phyloP scores from a whole-genome alignment of 37 sponge, comb jelly and placozoan species.

The Theonella swinhoei region DNA sequence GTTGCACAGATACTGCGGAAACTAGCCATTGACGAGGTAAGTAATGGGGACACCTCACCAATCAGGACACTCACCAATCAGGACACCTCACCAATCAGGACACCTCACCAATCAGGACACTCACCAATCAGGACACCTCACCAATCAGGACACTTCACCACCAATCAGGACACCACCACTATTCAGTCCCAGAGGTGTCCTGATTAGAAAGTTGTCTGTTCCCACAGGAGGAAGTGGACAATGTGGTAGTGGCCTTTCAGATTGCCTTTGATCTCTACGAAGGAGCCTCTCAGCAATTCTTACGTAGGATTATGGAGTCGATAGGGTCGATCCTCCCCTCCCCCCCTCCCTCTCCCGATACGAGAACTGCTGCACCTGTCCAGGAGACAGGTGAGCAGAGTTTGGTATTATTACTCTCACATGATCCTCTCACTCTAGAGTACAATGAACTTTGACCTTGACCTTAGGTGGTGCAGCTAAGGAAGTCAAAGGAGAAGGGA shows the following conservation, averaged over 20 bases:
- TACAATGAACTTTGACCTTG: too few relatives aligned
- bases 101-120: too few relatives aligned
- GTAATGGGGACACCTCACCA: too few relatives aligned
- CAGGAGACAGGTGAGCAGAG: neutral
- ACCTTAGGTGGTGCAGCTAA: too few relatives aligned
- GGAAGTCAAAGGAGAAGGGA: neutral
- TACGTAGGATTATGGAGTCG: slow-evolving; percentile 59
- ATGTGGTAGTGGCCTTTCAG: slow-evolving; percentile 88
- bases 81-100: too few relatives aligned
- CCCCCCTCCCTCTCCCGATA: slow-evolving; percentile 24
- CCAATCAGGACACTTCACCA: too few relatives aligned
- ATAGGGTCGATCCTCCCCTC: slow-evolving; percentile 58
- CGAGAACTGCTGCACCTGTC: neutral
- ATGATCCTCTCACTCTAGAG: too few relatives aligned
- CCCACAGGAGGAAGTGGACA: slow-evolving; percentile 79
- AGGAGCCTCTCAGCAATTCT: slow-evolving; percentile 90
- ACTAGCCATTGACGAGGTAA: slow-evolving; percentile 40
- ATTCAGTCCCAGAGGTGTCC: neutral
- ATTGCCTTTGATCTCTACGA: slow-evolving; percentile 98
- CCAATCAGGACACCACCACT: too few relatives aligned
- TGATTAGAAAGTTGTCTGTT: neutral
- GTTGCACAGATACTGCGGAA: slow-evolving; percentile 84
- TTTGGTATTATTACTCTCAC: too few relatives aligned
- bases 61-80: too few relatives aligned
- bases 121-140: too few relatives aligned